These are phyloP conservation scores for Diorhabda elongata DNA, from an alignment of 1,140 invertebrate species.

Conservation along the genomic window DNA sequence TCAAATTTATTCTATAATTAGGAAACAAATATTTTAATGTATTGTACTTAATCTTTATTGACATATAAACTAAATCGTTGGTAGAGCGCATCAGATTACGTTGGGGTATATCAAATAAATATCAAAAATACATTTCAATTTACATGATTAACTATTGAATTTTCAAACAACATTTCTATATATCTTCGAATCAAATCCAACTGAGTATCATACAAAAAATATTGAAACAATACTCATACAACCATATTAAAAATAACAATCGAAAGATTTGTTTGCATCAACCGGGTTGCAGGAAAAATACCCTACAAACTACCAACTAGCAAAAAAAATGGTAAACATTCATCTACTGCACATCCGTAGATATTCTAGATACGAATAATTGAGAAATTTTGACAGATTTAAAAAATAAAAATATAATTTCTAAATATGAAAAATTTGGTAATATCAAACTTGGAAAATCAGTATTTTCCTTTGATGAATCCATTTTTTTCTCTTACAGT, in stretches of 20 bases:
- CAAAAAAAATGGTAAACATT: slow-evolving; percentile 22
- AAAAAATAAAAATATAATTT: neutral
- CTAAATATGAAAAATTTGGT: slow-evolving; percentile 20
- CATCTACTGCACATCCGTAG: slow-evolving; percentile 16
- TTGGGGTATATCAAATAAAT: neutral
- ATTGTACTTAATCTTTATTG: no score
- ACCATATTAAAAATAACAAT: neutral
- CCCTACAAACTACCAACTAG: slow-evolving; percentile 21
- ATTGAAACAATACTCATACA: no score
- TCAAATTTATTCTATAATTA: no score
- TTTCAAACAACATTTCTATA: slow-evolving; percentile 1
- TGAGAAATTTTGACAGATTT: neutral
- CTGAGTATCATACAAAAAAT: neutral
- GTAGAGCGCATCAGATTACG: neutral
- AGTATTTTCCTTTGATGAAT: neutral
- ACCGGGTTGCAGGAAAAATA: slow-evolving; percentile 20
- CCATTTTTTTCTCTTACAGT: neutral
- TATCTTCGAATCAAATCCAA: neutral
- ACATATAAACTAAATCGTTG: no score
- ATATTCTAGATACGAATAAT: slow-evolving; percentile 20
- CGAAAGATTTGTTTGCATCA: neutral
- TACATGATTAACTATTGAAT: neutral
- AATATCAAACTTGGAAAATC: neutral
- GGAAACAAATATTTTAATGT: no score
- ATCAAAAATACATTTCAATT: neutral